Evolutionary conservation across 2,888 invertebrate genomes (phyloP), one percentile per base, ranked within the genome.

Genomic region (Seira sanloemensis): DNA sequence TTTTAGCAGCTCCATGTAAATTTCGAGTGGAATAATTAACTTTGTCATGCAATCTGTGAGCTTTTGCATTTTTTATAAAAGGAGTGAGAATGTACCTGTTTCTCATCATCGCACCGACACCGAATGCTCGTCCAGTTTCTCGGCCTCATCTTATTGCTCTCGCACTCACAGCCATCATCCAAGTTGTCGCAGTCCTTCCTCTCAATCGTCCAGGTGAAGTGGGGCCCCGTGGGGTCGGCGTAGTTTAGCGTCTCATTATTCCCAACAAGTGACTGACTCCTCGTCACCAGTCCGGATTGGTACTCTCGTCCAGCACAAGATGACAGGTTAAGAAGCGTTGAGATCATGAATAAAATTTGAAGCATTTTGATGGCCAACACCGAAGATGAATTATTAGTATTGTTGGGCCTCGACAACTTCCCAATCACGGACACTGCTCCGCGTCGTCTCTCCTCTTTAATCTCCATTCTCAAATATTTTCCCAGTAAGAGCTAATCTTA

Each of bases 51-150:
- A 37, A 12, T 9, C 37, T 37, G 5, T 37, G 7, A 9, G 37
- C 12, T 37, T 37, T 37, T 9, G 37, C 5, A 37, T 12, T 37
- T 9, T 37, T 37, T 37, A 37, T 5, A 37, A 37, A 12, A 9
- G 12, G 37, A n/a, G n/a, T n/a, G 7, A 37, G 12, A 9, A 37
- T 37, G 12, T 73, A 83, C 83, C 83, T 83, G 83, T 66, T 72
- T 58, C 16, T 83, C 78, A 83, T 78, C 73, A 54, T 83, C 83
- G 58, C 83, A 83, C 16, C 62, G 67, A 50, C 83, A 83, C 5
- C 25, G 24, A 27, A 83, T 62, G 21, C 7, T 73, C 19, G 77
- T 83, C 73, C 72, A 50, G 25, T 83, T 77, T 26, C 73, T n/a
- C n/a, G n/a, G 54, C 12, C 73, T 37, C 12, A 12, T 23, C n/a